Evolutionary conservation across 2,113 vertebrate species (phyloP).

Genomic region (Phalacrocorax pelagicus): DNA sequence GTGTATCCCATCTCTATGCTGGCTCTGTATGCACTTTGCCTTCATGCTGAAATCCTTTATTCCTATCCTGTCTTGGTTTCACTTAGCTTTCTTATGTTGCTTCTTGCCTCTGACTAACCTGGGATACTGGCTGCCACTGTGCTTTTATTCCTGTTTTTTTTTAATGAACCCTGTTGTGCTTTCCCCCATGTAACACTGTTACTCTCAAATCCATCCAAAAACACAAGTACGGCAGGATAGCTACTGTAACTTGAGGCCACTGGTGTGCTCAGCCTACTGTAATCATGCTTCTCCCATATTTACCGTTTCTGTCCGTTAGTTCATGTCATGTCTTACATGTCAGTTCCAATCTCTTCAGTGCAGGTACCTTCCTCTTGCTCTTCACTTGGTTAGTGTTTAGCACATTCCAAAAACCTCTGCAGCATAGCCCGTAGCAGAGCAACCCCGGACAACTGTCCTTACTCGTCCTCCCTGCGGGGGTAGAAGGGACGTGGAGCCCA

Average conservation of each 20-base stretch:
- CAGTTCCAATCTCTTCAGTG: neutral
- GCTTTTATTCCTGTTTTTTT: neutral
- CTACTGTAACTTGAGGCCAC: neutral
- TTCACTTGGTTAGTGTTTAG: neutral
- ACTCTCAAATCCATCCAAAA: neutral
- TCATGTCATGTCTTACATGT: neutral
- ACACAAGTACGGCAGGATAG: neutral
- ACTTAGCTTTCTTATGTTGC: neutral
- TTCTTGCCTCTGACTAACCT: neutral
- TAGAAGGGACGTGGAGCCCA: neutral
- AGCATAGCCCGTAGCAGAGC: neutral
- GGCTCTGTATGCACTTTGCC: neutral
- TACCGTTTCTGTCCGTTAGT: neutral
- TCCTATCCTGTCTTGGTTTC: neutral
- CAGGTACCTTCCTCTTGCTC: neutral
- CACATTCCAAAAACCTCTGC: neutral
- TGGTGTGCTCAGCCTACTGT: neutral
- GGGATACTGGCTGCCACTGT: neutral
- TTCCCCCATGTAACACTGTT: neutral
- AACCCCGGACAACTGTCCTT: neutral
- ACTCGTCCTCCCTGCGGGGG: fast-evolving
- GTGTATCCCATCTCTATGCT: neutral
- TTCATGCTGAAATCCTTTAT: neutral
- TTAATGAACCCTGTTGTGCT: neutral
- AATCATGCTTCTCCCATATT: fast-evolving